Percentiles rank a stretch among this genome's conserved stretches.
Evolutionary conservation across 2,888 invertebrate species (phyloP).

Genomic region (Drosophila demipolita): DNA sequence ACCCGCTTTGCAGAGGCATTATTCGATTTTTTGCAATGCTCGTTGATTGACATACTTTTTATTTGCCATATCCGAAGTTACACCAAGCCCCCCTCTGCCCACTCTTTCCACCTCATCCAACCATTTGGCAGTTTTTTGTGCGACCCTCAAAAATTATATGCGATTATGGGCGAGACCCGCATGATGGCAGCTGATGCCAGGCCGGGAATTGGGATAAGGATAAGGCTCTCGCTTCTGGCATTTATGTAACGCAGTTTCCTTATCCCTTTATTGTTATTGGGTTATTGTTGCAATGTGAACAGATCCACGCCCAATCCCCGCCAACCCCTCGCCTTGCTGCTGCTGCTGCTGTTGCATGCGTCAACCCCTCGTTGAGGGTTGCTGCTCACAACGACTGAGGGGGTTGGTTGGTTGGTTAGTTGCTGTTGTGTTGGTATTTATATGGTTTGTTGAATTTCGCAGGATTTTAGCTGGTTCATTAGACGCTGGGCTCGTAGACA

Average conservation of each 20-base stretch:
- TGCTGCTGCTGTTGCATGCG: conserved; percentile 45
- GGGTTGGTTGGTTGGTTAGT: conserved; percentile 30
- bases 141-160: conserved; percentile 60
- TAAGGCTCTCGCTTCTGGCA: conserved; percentile 35
- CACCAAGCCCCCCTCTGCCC: conserved; percentile 8
- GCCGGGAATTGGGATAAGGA: conserved; percentile 36
- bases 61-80: conserved; percentile 63
- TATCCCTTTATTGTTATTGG: conserved; percentile 72
- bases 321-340: not conserved
- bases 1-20: conserved; percentile 54
- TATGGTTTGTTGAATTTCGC: conserved; percentile 61
- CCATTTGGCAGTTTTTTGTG: conserved; percentile 25
- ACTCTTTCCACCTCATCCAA: not conserved
- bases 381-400: conserved; percentile 14
- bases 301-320: not conserved
- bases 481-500: conserved; percentile 41
- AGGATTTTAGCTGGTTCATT: conserved; percentile 70
- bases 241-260: conserved; percentile 46
- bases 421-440: conserved; percentile 63
- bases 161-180: conserved; percentile 72
- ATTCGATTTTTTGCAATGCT: conserved; percentile 59
- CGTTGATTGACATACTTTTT: conserved; percentile 78
- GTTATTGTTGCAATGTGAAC: conserved; percentile 72
- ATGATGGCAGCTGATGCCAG: conserved; percentile 69
- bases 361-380: conserved; percentile 45